A percentile compares a stretch with the other conserved stretches of the same genome.
Evolutionary conservation across 1,140 invertebrate species (phyloP).

Genomic region (Apocrypta bakeri): DNA sequence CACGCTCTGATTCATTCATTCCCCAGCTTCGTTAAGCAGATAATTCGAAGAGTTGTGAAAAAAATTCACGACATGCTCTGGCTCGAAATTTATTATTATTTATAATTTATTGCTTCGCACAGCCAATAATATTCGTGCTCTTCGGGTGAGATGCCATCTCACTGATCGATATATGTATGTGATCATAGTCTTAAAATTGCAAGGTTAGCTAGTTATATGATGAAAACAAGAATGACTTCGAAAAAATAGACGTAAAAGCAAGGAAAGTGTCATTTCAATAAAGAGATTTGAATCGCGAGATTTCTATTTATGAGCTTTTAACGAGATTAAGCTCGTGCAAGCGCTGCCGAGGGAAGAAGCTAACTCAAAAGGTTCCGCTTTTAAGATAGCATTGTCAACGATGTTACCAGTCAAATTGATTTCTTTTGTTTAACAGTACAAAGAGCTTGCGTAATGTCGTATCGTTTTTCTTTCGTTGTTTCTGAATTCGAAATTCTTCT

Average conservation of each 20-base stretch:
- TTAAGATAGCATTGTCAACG: conserved; percentile 12
- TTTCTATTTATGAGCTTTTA: conserved; percentile 39
- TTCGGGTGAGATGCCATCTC: no score
- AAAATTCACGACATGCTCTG: no score
- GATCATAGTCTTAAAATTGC: no score
- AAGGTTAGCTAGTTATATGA: no score
- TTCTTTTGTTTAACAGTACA: conserved; percentile 16
- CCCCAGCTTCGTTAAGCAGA: background rate
- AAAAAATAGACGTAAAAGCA: background rate
- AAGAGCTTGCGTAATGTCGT: background rate
- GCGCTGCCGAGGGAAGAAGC: background rate
- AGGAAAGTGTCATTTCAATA: background rate
- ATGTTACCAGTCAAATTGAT: conserved; percentile 34
- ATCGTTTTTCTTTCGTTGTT: background rate
- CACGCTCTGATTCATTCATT: background rate
- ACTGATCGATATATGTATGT: no score
- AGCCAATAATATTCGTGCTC: no score
- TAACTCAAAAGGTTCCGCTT: background rate
- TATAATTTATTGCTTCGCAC: no score
- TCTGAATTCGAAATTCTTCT: background rate
- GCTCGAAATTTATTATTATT: no score
- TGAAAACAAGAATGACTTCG: background rate
- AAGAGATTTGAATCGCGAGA: conserved; percentile 15
- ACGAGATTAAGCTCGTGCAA: conserved; percentile 37
- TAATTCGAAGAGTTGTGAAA: background rate